Percentiles rank a stretch among this genome's conserved stretches.
phyloP scores from a whole-genome alignment of 2,888 invertebrate genomes.

The Diarsia dahlii region DNA sequence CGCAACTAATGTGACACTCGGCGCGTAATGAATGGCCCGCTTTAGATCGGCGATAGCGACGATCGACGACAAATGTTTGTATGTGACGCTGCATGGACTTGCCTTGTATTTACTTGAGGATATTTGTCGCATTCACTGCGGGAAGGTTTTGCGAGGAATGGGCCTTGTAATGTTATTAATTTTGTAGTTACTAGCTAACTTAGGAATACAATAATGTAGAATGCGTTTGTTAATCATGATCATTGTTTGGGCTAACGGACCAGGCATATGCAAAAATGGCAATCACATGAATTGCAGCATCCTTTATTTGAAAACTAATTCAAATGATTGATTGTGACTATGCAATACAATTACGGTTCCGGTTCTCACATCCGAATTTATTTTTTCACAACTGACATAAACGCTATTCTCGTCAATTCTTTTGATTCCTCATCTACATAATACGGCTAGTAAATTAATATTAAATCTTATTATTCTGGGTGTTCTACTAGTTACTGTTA shows the following conservation, averaged over 20 bases:
- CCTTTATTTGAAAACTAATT: not conserved
- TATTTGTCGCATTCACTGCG: conserved; percentile 1
- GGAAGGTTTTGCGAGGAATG: conserved; percentile 14
- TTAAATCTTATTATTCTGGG: not conserved
- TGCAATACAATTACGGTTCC: not conserved
- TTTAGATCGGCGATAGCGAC: conserved; percentile 69
- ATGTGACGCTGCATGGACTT: conserved; percentile 44
- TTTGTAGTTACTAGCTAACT: conserved; percentile 15
- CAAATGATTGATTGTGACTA: not conserved
- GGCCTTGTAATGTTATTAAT: conserved; percentile 39
- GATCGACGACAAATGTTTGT: conserved; percentile 64
- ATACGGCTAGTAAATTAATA: not conserved
- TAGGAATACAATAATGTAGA: conserved; percentile 1
- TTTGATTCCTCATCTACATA: not conserved
- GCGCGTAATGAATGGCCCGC: conserved; percentile 70
- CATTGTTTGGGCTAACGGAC: not conserved
- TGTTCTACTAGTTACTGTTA: not conserved
- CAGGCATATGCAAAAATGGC: not conserved
- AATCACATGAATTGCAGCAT: not conserved
- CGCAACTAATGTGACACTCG: conserved; percentile 68
- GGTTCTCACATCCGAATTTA: not conserved
- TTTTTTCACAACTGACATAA: not conserved
- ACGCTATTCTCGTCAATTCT: too few relatives aligned
- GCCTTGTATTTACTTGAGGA: conserved; percentile 41
- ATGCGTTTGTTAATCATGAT: not conserved